A percentile compares a stretch with the other conserved stretches of the same genome.
Conservation (phyloP, 2,113 vertebrate species). For the Corythaeola cristata region DNA sequence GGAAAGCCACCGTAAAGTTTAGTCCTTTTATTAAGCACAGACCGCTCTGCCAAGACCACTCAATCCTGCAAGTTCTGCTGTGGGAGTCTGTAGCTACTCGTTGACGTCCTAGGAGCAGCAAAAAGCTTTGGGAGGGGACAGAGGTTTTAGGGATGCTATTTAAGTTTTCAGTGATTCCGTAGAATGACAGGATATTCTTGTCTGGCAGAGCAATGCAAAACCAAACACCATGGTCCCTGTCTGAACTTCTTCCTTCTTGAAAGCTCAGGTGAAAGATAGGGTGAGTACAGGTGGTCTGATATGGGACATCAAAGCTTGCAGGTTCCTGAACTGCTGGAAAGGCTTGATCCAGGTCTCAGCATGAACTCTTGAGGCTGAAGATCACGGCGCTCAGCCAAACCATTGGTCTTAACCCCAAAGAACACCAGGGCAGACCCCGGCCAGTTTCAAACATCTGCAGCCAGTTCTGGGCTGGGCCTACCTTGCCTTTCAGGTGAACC, state of each 20-base stretch:
- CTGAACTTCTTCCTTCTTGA: background rate
- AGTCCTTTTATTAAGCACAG: conserved; percentile 32
- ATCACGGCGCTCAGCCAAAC: background rate
- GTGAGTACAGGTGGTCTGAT: background rate
- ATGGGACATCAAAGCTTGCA: rapidly evolving
- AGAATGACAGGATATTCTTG: background rate
- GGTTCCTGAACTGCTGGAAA: background rate
- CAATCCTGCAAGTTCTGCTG: conserved; percentile 1
- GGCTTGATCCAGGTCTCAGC: background rate
- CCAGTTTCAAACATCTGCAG: background rate
- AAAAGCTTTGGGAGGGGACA: background rate
- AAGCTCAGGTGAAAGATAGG: background rate
- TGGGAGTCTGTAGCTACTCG: background rate
- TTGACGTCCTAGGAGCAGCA: background rate
- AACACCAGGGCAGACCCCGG: background rate
- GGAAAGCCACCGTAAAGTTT: background rate
- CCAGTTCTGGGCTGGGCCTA: background rate
- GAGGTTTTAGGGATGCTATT: background rate
- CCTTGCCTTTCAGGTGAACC: background rate
- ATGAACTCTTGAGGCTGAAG: background rate
- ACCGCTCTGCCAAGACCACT: conserved; percentile 15
- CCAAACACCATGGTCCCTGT: background rate
- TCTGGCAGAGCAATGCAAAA: background rate
- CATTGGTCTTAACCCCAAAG: background rate
- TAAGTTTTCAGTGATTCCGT: background rate